Conservation (phyloP, 2,113 vertebrate genomes). For the Cyanistes caeruleus region DNA sequence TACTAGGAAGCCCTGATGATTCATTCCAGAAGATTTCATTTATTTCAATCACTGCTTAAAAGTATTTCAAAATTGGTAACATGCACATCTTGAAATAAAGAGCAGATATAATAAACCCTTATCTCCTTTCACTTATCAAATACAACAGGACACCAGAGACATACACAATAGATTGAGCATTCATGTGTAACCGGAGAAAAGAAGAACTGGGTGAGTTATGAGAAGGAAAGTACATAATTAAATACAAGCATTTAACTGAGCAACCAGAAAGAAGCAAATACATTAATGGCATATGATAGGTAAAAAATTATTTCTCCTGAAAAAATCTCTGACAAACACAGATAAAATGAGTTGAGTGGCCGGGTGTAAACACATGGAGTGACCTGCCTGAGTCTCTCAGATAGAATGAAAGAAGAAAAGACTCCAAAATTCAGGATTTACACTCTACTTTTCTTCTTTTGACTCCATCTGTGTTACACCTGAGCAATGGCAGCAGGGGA, state of each 20-base stretch:
- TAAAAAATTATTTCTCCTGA: background rate
- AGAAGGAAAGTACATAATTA: slow-evolving; percentile 8
- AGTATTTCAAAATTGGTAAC: slow-evolving; percentile 2
- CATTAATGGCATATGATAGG: slow-evolving; percentile 33
- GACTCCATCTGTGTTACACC: background rate
- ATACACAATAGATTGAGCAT: slow-evolving; percentile 3
- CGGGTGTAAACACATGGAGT: background rate
- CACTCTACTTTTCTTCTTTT: background rate
- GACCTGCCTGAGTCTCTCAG: background rate
- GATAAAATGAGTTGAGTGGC: background rate
- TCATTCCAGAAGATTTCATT: slow-evolving; percentile 26
- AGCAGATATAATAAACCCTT: slow-evolving; percentile 24
- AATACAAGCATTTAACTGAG: slow-evolving; percentile 18
- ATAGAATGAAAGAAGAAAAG: background rate
- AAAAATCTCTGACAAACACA: background rate
- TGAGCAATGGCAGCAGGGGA: background rate
- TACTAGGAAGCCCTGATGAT: background rate
- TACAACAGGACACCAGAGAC: slow-evolving; percentile 18
- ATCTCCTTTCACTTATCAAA: slow-evolving; percentile 40
- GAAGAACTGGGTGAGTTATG: slow-evolving; percentile 15
- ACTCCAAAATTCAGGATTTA: background rate
- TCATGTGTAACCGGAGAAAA: slow-evolving; percentile 18
- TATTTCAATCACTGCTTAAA: background rate
- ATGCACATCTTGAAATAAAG: background rate
- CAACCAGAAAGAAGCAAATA: slow-evolving; percentile 34